Evolutionary conservation across 23 tunicate genomes (phyloP), one percentile per base, ranked within the genome.

Genomic region (Pegea sp.): DNA sequence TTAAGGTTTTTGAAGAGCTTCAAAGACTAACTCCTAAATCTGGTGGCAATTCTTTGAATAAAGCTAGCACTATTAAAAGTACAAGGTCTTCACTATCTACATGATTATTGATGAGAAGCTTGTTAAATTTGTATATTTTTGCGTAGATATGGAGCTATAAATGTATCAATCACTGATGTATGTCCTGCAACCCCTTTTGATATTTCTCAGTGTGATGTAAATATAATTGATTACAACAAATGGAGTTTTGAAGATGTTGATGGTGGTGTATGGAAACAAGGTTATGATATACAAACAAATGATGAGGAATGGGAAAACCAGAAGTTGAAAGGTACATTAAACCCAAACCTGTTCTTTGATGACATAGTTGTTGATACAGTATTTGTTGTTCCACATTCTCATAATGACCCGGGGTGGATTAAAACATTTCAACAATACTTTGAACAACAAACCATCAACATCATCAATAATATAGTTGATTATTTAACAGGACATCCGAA

Each of bases 211-310:
- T 55, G 69, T 19, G 93, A 80, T 57, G 64, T 80, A 0, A 60
- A 71, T 28, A 77, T 89, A 90, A 57, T 68, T 4, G 72, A 70
- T 33, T 74, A 69, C 33, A 67, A 66, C 3, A 48, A 50, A 21
- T 54, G 71, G 46, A 72, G 72, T 31, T 91, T 78, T 52, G 62
- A 56, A 24, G 93, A 91, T 42, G 55, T 29, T 1, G 76, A 91
- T 63, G 99, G 99, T 18, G 99, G 99, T 0, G 99, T 91, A 2
- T 91, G 99, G 99, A 91, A 91, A 68, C 99, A 91, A 60, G 99
- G 99, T 22, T 91, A 46, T 64, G 51, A 49, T 1, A 72, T 91
- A 4, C 25, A 48, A 6, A 79, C 99, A 3, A 59, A 64, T 1
- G 99, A 91, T 59, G 48, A 56, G 13, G 99, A 91, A 53, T 91